These are phyloP conservation scores for Alosa sapidissima DNA, from an alignment of 2,797 vertebrate genomes.

Conservation along the genomic window DNA sequence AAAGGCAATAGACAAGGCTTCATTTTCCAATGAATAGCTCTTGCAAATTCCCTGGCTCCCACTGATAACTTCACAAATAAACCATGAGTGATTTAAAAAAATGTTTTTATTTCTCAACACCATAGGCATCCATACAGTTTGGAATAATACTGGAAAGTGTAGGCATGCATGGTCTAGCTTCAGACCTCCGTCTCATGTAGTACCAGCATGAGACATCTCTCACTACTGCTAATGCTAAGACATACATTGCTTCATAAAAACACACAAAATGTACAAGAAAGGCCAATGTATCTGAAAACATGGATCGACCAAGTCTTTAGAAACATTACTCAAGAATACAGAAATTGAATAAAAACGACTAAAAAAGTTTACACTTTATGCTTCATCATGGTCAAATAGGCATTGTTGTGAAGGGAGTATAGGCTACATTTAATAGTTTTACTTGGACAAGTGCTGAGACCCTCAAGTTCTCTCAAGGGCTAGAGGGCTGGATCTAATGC, in stretches of 20 bases:
- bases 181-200: constrained; percentile 68
- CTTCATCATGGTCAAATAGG: constrained; percentile 60
- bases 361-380: constrained; percentile 52
- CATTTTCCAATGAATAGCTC: background rate
- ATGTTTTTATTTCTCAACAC: constrained; percentile 25
- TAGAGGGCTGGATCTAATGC: background rate
- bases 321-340: constrained; percentile 49
- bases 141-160: constrained; percentile 72
- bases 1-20: background rate
- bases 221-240: constrained; percentile 56
- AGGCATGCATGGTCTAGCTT: constrained; percentile 76
- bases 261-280: constrained; percentile 47
- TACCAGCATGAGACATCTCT: constrained; percentile 79
- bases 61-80: constrained; percentile 43
- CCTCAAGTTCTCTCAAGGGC: background rate
- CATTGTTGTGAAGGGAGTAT: background rate
- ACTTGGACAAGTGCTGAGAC: background rate
- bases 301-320: constrained; percentile 69
- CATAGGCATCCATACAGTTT: constrained; percentile 16
- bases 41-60: constrained; percentile 50
- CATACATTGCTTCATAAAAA: constrained; percentile 48
- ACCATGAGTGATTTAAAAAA: constrained; percentile 2
- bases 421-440: background rate
- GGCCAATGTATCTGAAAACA: constrained; percentile 31
- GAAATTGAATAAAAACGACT: constrained; percentile 15